phyloP scores from a whole-genome alignment of 1,140 invertebrate species.

The Zaprionus tsacasi region DNA sequence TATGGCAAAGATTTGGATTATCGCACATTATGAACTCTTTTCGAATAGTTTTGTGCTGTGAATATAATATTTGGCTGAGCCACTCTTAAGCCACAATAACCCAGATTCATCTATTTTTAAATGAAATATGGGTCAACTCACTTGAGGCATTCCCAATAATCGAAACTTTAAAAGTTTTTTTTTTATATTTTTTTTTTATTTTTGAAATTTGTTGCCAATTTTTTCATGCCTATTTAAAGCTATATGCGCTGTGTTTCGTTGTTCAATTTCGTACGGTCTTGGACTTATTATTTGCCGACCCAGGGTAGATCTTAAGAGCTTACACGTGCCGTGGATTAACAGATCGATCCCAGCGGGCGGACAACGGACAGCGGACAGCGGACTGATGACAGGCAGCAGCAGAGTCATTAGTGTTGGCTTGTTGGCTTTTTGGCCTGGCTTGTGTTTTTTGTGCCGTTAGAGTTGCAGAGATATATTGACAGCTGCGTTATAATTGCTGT shows the following conservation, averaged over 20 bases:
- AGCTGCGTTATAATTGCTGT: slow-evolving; percentile 41
- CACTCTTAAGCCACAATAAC: neutral
- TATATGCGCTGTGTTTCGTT: neutral
- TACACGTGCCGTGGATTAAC: slow-evolving; percentile 77
- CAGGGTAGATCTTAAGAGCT: slow-evolving; percentile 55
- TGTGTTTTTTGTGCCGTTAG: slow-evolving; percentile 62
- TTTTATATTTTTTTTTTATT: slow-evolving; percentile 1
- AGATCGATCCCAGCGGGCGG: slow-evolving; percentile 35
- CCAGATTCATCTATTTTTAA: slow-evolving; percentile 27
- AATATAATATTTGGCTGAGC: neutral
- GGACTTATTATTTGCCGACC: slow-evolving; percentile 17
- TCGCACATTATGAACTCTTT: neutral
- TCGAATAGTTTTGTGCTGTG: neutral
- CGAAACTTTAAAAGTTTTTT: slow-evolving; percentile 4
- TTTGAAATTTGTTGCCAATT: slow-evolving; percentile 11
- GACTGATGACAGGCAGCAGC: slow-evolving; percentile 1
- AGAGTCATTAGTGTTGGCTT: slow-evolving; percentile 46
- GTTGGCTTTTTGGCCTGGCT: slow-evolving; percentile 35
- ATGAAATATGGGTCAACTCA: slow-evolving; percentile 38
- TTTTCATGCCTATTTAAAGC: slow-evolving; percentile 6
- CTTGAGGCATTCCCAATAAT: slow-evolving; percentile 17
- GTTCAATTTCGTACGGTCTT: slow-evolving; percentile 26
- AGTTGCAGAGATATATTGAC: slow-evolving; percentile 49
- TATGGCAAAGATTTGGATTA: neutral
- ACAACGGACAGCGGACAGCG: slow-evolving; percentile 18